Evolutionary conservation across 2,113 vertebrate species (phyloP).

Genomic region (Trichechus manatus): DNA sequence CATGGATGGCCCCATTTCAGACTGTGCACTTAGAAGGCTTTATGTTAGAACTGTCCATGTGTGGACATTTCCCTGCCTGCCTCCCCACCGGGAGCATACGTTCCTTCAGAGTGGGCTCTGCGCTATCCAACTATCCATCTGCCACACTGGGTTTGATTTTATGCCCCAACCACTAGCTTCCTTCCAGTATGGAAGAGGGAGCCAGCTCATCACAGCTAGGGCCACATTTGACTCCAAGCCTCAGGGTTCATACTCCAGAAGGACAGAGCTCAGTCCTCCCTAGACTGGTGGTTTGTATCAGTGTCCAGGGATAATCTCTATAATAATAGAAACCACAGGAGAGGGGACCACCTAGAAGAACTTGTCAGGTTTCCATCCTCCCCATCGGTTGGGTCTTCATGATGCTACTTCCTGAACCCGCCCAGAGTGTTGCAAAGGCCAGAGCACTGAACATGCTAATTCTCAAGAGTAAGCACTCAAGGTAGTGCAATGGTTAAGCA

Average conservation of each 20-base stretch:
- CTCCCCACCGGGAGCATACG: not conserved
- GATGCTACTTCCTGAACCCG: not conserved
- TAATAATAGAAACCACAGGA: not conserved
- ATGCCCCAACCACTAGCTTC: not conserved
- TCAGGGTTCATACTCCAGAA: not conserved
- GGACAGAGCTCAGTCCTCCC: not conserved
- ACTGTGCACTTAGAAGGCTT: not conserved
- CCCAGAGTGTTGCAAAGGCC: not conserved
- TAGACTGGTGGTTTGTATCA: not conserved
- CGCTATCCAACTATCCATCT: not conserved
- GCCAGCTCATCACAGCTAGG: not conserved
- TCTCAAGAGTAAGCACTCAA: not conserved
- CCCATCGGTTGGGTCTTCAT: not conserved
- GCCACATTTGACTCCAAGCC: not conserved
- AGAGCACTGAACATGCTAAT: fast-evolving
- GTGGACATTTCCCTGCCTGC: not conserved
- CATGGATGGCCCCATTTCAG: not conserved
- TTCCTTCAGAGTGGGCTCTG: not conserved
- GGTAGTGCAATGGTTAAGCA: not conserved
- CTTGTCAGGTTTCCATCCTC: not conserved
- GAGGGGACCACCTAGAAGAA: not conserved
- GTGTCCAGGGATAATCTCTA: not conserved
- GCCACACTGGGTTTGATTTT: not conserved
- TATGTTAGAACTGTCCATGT: not conserved
- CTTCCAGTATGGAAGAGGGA: not conserved